phyloP scores from a whole-genome alignment of 1,140 invertebrate species.

The Venustaconcha ellipsiformis region DNA sequence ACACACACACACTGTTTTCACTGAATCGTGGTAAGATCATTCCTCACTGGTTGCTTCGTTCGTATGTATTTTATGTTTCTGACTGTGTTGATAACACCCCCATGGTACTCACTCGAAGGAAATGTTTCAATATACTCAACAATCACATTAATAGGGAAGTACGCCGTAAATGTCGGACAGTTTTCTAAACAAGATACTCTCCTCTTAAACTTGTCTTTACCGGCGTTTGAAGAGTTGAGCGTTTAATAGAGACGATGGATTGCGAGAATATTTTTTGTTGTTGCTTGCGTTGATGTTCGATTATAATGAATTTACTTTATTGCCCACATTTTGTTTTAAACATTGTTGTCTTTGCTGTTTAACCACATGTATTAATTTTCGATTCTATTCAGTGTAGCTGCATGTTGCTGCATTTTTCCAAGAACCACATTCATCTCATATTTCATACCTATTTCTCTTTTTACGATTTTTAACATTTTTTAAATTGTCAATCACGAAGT shows the following conservation, averaged over 20 bases:
- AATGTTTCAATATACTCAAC: constrained; percentile 17
- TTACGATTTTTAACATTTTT: constrained; percentile 23
- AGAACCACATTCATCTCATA: constrained; percentile 27
- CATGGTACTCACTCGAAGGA: background rate
- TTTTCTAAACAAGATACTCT: constrained; percentile 16
- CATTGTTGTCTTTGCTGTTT: constrained; percentile 2
- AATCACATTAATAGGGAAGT: background rate
- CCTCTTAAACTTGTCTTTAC: constrained; percentile 7
- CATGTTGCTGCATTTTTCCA: constrained; percentile 1
- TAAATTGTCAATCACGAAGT: constrained; percentile 12
- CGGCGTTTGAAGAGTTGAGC: background rate
- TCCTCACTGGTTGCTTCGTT: constrained; percentile 1
- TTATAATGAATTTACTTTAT: constrained; percentile 7
- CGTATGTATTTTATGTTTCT: too few relatives aligned
- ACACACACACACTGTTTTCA: background rate
- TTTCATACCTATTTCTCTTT: constrained; percentile 3
- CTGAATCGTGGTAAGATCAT: background rate
- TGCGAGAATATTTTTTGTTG: background rate
- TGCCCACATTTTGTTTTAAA: background rate
- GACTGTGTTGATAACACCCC: background rate
- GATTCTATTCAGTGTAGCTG: background rate
- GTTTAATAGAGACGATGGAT: constrained; percentile 13
- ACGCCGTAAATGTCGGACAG: background rate
- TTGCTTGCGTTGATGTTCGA: constrained; percentile 15
- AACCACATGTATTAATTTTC: constrained; percentile 1